Conservation (phyloP, 2,113 vertebrate species). For the Scatophagus argus region DNA sequence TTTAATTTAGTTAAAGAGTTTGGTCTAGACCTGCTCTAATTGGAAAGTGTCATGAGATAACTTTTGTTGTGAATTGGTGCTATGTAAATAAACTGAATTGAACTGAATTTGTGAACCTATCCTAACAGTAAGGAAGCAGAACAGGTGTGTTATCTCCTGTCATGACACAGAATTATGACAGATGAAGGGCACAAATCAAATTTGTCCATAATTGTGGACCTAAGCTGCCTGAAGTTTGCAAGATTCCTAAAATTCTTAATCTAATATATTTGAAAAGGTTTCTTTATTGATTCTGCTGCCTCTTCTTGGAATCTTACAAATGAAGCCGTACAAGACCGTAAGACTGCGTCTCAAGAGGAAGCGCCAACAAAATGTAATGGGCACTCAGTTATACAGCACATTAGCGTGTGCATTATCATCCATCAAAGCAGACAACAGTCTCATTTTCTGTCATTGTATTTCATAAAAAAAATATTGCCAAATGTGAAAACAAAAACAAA, state of each 20-base stretch:
- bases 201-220: background rate
- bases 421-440: conserved; percentile 38
- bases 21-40: no score
- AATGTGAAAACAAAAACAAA: conserved; percentile 13
- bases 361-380: conserved; percentile 78
- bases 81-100: no score
- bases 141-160: background rate
- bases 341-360: conserved; percentile 83
- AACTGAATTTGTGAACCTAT: no score
- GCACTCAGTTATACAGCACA: conserved; percentile 40
- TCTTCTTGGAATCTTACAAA: conserved; percentile 81
- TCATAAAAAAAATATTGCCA: background rate
- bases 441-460: conserved; percentile 19
- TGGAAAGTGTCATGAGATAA: no score
- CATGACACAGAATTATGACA: background rate
- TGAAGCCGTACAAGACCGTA: conserved; percentile 80
- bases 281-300: background rate
- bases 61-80: no score
- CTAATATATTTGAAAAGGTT: background rate
- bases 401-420: conserved; percentile 34
- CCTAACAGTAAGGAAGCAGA: background rate
- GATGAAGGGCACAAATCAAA: background rate
- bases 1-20: background rate
- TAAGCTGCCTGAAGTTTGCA: background rate
- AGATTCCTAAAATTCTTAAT: background rate